Evolutionary conservation across 2,888 invertebrate species (phyloP).

Genomic region (Chymomyza fuscimana): DNA sequence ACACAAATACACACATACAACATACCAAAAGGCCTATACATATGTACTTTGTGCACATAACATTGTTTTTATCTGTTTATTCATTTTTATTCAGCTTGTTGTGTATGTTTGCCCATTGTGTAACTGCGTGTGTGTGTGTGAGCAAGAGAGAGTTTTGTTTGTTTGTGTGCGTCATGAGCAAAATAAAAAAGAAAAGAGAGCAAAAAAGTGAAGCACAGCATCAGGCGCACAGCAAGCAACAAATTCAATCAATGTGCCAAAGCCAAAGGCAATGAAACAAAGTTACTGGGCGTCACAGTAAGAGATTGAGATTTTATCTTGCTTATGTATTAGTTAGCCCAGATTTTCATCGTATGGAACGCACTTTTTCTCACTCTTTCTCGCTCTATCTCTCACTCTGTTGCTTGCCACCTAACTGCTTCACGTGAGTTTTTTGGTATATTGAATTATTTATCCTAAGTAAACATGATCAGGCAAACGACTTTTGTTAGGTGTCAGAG

Average conservation of each 20-base stretch:
- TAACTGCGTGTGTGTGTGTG: not conserved
- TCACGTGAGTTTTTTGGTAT: conserved; percentile 31
- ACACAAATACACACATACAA: not conserved
- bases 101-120: not conserved
- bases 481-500: conserved; percentile 2
- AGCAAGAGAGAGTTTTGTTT: not conserved
- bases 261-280: conserved; percentile 4
- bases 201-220: conserved; percentile 2
- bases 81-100: conserved; percentile 50
- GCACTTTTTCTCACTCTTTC: not conserved
- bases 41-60: not conserved
- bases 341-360: conserved; percentile 3
- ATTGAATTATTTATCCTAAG: conserved; percentile 74
- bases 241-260: conserved; percentile 64
- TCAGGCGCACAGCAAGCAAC: conserved; percentile 28
- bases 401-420: not conserved
- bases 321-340: not conserved
- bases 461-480: conserved; percentile 58
- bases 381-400: no score
- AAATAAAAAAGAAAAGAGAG: conserved; percentile 20
- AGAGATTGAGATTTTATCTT: not conserved
- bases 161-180: conserved; percentile 7
- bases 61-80: conserved; percentile 27
- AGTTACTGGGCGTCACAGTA: not conserved
- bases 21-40: not conserved